Evolutionary conservation across 2,888 invertebrate species (phyloP).

Genomic region (Drosophila paranaensis): DNA sequence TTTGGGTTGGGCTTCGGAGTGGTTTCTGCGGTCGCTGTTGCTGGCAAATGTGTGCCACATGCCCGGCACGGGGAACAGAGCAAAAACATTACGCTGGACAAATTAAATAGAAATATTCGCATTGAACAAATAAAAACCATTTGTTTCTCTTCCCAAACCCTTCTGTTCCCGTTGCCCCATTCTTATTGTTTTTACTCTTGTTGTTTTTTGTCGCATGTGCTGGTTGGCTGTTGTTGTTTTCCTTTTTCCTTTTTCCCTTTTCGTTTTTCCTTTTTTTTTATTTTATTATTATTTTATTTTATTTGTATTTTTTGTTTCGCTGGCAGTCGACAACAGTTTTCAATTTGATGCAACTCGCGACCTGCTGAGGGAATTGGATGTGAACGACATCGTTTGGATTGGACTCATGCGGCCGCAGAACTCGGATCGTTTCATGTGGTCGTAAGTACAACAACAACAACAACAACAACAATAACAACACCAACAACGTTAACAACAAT

Average conservation of each 20-base stretch:
- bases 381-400: slow-evolving; percentile 91
- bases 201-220: slow-evolving; percentile 16
- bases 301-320: slow-evolving; percentile 9
- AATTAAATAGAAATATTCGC: slow-evolving; percentile 77
- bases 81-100: slow-evolving; percentile 58
- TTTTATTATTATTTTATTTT: slow-evolving; percentile 18
- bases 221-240: slow-evolving; percentile 7
- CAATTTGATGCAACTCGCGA: slow-evolving; percentile 92
- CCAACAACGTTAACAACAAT: slow-evolving; percentile 11
- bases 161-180: slow-evolving; percentile 6
- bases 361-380: slow-evolving; percentile 91
- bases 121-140: slow-evolving; percentile 76
- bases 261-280: slow-evolving; percentile 9
- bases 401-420: slow-evolving; percentile 90
- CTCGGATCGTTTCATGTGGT: slow-evolving; percentile 91
- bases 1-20: neutral
- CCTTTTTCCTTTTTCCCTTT: neutral
- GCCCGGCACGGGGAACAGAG: slow-evolving; percentile 12
- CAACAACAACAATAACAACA: slow-evolving; percentile 23
- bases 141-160: slow-evolving; percentile 44
- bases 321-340: slow-evolving; percentile 89
- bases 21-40: slow-evolving; percentile 25
- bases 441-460: slow-evolving; percentile 87
- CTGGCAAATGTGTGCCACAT: slow-evolving; percentile 23
- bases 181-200: slow-evolving; percentile 12